phyloP scores from a whole-genome alignment of 2,113 vertebrate genomes.

The Empidonax traillii region DNA sequence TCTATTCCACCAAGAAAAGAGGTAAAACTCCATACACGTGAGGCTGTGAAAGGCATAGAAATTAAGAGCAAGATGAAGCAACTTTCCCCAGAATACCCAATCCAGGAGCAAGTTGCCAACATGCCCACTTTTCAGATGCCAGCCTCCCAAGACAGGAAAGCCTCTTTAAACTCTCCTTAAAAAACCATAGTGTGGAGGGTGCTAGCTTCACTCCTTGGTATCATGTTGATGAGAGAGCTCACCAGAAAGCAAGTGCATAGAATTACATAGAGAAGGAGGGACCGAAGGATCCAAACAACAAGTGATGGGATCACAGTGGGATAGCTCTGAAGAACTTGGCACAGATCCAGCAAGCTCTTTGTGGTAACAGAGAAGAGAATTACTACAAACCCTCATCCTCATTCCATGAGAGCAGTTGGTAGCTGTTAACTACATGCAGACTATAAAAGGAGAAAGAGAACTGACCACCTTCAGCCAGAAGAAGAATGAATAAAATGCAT shows the following conservation, averaged over 20 bases:
- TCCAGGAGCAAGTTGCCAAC: background rate
- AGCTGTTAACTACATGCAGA: constrained; percentile 32
- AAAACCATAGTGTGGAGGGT: background rate
- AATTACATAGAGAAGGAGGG: background rate
- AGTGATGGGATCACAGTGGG: constrained; percentile 37
- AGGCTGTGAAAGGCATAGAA: background rate
- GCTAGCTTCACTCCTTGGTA: background rate
- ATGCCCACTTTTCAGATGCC: background rate
- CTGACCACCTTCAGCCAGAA: constrained; percentile 25
- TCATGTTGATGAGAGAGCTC: background rate
- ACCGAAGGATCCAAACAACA: background rate
- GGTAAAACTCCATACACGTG: background rate
- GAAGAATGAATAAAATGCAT: constrained; percentile 64
- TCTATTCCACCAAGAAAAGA: background rate
- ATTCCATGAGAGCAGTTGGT: constrained; percentile 45
- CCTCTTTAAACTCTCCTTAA: background rate
- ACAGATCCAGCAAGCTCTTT: background rate
- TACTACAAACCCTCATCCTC: constrained; percentile 31
- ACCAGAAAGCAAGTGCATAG: background rate
- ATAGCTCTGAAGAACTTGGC: constrained; percentile 42
- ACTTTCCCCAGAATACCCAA: background rate
- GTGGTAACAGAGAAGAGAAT: constrained; percentile 21
- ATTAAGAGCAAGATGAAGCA: background rate
- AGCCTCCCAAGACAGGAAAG: background rate
- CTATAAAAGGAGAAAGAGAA: constrained; percentile 61